A percentile compares a stretch with the other conserved stretches of the same genome.
Conservation (phyloP, 2,888 invertebrate species). For the Euzophera pinguis region DNA sequence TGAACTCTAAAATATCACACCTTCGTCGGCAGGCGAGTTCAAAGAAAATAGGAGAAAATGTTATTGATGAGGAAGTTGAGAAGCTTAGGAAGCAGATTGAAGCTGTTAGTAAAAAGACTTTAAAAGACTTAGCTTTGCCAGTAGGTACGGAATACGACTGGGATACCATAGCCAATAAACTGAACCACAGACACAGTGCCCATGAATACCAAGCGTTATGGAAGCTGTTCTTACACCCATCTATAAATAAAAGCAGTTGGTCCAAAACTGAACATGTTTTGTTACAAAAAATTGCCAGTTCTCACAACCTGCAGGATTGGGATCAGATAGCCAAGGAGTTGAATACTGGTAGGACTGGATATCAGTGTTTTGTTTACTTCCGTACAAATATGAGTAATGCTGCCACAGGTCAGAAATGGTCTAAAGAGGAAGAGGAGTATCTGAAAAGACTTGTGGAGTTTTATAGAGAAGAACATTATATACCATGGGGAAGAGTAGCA, state of each 20-base stretch:
- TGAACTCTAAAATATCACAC: slow-evolving; percentile 35
- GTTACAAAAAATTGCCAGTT: slow-evolving; percentile 43
- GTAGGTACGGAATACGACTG: slow-evolving; percentile 78
- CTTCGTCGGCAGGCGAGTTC: slow-evolving; percentile 29
- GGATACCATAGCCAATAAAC: slow-evolving; percentile 69
- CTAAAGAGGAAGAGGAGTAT: slow-evolving; percentile 83
- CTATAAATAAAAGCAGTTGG: slow-evolving; percentile 77
- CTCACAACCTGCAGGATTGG: slow-evolving; percentile 82
- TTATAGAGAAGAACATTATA: slow-evolving; percentile 81
- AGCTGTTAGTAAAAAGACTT: slow-evolving; percentile 32
- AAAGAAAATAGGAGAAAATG: slow-evolving; percentile 7
- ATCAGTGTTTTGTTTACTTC: slow-evolving; percentile 85
- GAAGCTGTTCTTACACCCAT: slow-evolving; percentile 85
- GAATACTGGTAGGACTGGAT: slow-evolving; percentile 80
- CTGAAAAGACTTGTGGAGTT: slow-evolving; percentile 82
- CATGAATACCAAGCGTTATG: slow-evolving; percentile 85
- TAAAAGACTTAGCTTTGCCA: slow-evolving; percentile 50
- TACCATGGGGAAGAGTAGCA: slow-evolving; percentile 87
- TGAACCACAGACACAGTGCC: slow-evolving; percentile 79
- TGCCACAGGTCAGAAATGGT: slow-evolving; percentile 77
- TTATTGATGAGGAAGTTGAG: slow-evolving; percentile 28
- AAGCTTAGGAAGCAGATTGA: slow-evolving; percentile 34
- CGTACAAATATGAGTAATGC: slow-evolving; percentile 67
- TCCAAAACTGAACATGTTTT: slow-evolving; percentile 42
- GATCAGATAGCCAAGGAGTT: slow-evolving; percentile 80